Evolutionary conservation across 2,797 vertebrate genomes (phyloP).

Genomic region (Pygocentrus nattereri): DNA sequence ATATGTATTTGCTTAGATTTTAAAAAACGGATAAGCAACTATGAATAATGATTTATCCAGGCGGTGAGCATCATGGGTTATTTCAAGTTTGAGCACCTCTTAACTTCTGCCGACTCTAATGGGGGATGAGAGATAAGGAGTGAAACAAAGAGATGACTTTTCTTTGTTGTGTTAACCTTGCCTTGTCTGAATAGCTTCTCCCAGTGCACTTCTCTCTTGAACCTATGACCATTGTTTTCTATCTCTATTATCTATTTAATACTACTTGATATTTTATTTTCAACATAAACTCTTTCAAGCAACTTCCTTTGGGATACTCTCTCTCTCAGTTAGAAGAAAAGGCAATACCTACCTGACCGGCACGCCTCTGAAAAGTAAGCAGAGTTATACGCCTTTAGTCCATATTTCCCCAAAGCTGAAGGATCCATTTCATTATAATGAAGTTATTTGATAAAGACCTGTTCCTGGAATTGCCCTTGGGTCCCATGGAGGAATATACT

Average conservation of each 20-base stretch:
- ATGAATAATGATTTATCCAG: background rate
- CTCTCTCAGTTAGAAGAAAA: background rate
- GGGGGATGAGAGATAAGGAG: background rate
- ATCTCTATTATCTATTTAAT: background rate
- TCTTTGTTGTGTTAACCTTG: background rate
- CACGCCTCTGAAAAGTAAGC: background rate
- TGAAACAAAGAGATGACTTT: background rate
- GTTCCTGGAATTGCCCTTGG: constrained; percentile 23
- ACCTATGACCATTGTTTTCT: background rate
- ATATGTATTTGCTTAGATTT: background rate
- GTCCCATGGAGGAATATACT: constrained; percentile 27
- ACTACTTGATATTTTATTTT: background rate
- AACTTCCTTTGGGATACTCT: background rate
- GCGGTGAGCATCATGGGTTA: background rate
- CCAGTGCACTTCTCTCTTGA: background rate
- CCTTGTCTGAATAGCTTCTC: background rate
- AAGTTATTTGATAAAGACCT: constrained; percentile 38
- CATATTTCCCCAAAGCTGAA: background rate
- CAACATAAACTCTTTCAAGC: background rate
- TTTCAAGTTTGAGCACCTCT: background rate
- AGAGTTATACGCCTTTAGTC: background rate
- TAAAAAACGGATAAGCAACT: background rate
- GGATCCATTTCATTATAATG: constrained; percentile 10
- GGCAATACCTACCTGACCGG: background rate
- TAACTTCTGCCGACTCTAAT: background rate